These are phyloP conservation scores for Portunus trituberculatus DNA, from an alignment of 1,140 invertebrate genomes.

Conservation along the genomic window DNA sequence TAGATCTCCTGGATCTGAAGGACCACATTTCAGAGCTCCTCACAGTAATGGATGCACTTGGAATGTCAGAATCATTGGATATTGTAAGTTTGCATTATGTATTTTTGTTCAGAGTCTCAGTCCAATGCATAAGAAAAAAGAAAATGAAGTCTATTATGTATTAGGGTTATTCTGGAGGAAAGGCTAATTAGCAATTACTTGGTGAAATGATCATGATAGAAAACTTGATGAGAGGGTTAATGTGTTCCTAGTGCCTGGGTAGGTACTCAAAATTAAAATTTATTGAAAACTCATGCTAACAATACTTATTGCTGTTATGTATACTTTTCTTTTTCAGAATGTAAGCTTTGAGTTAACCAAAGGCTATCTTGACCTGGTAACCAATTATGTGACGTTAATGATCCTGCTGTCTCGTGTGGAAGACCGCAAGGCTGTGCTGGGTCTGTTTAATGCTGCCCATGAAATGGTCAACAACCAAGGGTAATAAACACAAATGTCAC, in stretches of 20 bases:
- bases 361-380: conserved; percentile 96
- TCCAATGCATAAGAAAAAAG: too few relatives aligned
- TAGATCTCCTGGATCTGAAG: conserved; percentile 99
- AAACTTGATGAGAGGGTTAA: too few relatives aligned
- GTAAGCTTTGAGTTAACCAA: conserved; percentile 98
- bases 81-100: conserved; percentile 62
- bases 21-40: conserved; percentile 98
- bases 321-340: conserved; percentile 82
- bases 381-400: conserved; percentile 97
- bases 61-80: conserved; percentile 85
- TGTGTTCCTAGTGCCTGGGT: too few relatives aligned
- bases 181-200: too few relatives aligned
- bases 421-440: conserved; percentile 97
- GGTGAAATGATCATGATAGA: too few relatives aligned
- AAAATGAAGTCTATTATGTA: too few relatives aligned
- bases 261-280: too few relatives aligned
- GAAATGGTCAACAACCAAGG: conserved; percentile 94
- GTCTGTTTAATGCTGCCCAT: conserved; percentile 98
- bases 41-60: conserved; percentile 98
- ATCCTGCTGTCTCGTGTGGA: conserved; percentile 97
- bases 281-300: neutral
- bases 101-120: neutral
- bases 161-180: too few relatives aligned
- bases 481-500: conserved; percentile 44
- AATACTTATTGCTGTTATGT: conserved; percentile 30